Evolutionary conservation across 2,113 vertebrate species (phyloP).

Genomic region (Chaetops frenatus): DNA sequence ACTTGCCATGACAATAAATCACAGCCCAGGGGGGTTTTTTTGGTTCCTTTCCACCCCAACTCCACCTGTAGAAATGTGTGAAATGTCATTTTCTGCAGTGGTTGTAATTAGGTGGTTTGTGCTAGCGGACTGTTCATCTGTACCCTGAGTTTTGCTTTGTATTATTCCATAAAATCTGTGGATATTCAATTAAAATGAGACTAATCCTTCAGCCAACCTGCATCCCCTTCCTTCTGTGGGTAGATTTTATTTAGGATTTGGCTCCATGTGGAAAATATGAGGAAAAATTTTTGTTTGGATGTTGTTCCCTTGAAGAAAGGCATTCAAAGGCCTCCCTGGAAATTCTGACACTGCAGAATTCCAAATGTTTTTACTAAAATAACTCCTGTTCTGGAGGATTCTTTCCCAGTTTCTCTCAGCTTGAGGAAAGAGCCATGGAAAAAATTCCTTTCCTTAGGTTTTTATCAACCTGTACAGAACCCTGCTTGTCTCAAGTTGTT

Average conservation of each 20-base stretch:
- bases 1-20: not conserved
- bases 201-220: not conserved
- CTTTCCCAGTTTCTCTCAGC: not conserved
- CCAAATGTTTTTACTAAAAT: not conserved
- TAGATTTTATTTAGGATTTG: not conserved
- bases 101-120: slow-evolving; percentile 40
- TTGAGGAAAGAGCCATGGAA: not conserved
- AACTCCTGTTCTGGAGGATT: not conserved
- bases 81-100: slow-evolving; percentile 18
- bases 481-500: not conserved
- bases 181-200: slow-evolving; percentile 59
- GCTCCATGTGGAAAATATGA: not conserved
- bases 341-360: not conserved
- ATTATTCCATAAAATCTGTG: slow-evolving; percentile 30
- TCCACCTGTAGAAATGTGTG: not conserved
- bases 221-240: not conserved
- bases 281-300: not conserved
- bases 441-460: not conserved
- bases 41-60: not conserved
- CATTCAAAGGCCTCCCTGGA: not conserved
- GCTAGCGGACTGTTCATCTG: slow-evolving; percentile 5
- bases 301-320: not conserved
- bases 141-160: slow-evolving; percentile 32
- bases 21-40: not conserved
- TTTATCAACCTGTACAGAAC: not conserved